Evolutionary conservation across 2,797 vertebrate species (phyloP), one percentile per base, ranked within the genome.

Genomic region (Enteromius unitaeniatus): DNA sequence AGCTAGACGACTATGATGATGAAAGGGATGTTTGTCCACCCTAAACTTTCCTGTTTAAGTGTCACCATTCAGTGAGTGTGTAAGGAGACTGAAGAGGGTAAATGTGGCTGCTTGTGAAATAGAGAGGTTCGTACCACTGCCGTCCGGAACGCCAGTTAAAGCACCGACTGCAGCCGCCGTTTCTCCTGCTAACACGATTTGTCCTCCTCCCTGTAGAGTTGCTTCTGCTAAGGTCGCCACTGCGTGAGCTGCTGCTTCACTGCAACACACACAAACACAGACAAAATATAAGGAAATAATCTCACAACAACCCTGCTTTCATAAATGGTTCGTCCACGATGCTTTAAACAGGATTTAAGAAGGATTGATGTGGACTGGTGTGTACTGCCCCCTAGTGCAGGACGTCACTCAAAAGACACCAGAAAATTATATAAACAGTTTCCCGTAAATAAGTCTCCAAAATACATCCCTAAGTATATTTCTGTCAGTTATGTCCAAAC

Each of bases 201-300:
- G 98, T 60, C 98, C 98, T 84, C 98, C 98, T 0, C 98, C 97
- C 90, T 99, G 97, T 26, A 99, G 96, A 84, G 98, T 99, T 89
- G 98, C 98, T 91, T 99, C 98, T 0, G 98, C 98, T 89, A 99
- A 89, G 0, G 98, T 99, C 34, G 98, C 98, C 21, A 99, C 98
- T 1, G 98, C 98, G 10, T 99, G 98, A 79, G 98, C 98, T 0
- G 97, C 98, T 17, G 98, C 98, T 94, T 99, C 98, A 28, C 98
- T 99, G 94, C 0, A 89, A 94, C 85, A 84, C 75, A 92, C 58
- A 90, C 85, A 84, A 70, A 92, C 53, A 89, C 23, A 88, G n/a
- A n/a, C 3, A 53, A 60, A 37, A 68, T 14, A 73, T 31, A 4
- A n/a, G 7, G 23, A 70, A 42, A 45, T 14, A 58, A 74, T 51